These are phyloP conservation scores for Pimpla rufipes DNA, from an alignment of 2,888 invertebrate species.

Conservation along the genomic window DNA sequence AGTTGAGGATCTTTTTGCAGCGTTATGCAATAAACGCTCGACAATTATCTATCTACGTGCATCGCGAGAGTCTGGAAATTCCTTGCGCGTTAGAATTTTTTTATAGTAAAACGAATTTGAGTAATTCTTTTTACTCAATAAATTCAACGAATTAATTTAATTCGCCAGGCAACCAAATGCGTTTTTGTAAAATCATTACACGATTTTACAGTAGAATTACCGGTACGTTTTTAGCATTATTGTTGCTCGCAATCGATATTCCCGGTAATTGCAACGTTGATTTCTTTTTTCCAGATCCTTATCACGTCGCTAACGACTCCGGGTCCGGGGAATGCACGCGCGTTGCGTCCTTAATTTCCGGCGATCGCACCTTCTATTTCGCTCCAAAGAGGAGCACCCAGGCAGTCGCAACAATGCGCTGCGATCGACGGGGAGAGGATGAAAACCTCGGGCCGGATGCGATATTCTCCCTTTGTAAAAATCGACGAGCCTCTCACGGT, in stretches of 20 bases:
- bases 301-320: neutral
- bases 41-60: too few relatives aligned
- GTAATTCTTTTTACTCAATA: too few relatives aligned
- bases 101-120: too few relatives aligned
- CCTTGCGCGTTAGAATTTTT: too few relatives aligned
- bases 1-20: neutral
- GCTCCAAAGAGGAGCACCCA: neutral
- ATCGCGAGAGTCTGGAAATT: too few relatives aligned
- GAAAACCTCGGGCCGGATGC: slow-evolving; percentile 31
- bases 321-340: too few relatives aligned
- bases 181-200: too few relatives aligned
- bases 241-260: too few relatives aligned
- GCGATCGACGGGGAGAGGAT: neutral
- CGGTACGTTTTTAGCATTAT: too few relatives aligned
- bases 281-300: neutral
- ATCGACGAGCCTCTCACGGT: slow-evolving; percentile 43
- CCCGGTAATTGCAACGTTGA: neutral
- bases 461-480: slow-evolving; percentile 23
- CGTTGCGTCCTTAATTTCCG: slow-evolving; percentile 5
- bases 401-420: neutral
- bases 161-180: too few relatives aligned
- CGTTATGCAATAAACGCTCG: neutral
- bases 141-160: too few relatives aligned
- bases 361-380: neutral
- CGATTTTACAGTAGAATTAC: too few relatives aligned